Percentiles rank a stretch among this genome's conserved stretches.
Evolutionary conservation across 2,113 vertebrate genomes (phyloP).

Genomic region (Neopipo cinnamomea): DNA sequence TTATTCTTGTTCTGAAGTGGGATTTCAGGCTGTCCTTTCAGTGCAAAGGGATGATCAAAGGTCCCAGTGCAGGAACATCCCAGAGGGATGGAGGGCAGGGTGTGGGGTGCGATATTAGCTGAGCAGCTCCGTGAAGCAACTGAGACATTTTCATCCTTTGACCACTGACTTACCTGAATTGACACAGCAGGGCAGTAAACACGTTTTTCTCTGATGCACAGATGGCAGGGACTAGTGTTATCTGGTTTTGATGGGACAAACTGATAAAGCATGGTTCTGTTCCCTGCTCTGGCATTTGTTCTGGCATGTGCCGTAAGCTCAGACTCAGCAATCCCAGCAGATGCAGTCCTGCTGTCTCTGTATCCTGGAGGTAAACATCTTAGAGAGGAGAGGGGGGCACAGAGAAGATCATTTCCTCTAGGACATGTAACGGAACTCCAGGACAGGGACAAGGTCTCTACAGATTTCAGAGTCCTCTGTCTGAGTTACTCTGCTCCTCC

Average conservation of each 20-base stretch:
- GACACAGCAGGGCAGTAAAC: neutral
- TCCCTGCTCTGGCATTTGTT: neutral
- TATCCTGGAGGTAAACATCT: neutral
- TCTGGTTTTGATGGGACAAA: neutral
- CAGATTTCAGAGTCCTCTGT: neutral
- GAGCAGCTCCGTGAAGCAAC: neutral
- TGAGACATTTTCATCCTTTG: neutral
- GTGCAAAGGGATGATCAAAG: neutral
- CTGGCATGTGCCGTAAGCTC: neutral
- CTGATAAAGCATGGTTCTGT: neutral
- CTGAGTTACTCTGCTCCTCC: neutral
- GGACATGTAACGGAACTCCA: neutral
- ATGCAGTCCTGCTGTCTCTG: neutral
- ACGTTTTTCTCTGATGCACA: neutral
- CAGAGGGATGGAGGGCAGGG: neutral
- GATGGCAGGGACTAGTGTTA: neutral
- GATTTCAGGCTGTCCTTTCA: neutral
- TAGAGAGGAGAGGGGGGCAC: neutral
- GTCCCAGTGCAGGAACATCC: neutral
- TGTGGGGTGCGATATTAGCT: accelerated
- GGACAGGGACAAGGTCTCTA: neutral
- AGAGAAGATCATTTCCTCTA: neutral
- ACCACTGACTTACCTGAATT: neutral
- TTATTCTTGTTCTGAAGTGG: neutral
- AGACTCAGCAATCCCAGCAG: neutral